Conservation (phyloP, 2,113 vertebrate species). For the Apistogramma diplotaenia region DNA sequence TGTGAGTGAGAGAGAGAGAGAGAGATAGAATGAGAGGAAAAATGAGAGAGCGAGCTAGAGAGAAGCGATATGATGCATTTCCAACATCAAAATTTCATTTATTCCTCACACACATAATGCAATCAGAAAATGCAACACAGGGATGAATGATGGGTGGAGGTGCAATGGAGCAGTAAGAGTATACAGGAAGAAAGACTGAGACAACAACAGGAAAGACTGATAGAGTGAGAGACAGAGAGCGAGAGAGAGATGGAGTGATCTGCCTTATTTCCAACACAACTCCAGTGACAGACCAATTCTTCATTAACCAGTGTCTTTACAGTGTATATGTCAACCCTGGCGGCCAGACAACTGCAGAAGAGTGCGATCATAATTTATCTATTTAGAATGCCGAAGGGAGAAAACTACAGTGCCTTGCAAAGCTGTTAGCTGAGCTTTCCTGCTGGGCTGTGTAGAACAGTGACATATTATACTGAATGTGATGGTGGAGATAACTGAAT, state of each 20-base stretch:
- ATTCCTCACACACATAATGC: conserved; percentile 47
- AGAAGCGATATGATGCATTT: conserved; percentile 53
- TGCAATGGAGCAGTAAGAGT: conserved; percentile 44
- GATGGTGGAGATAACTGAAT: conserved; percentile 39
- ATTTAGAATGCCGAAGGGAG: conserved; percentile 56
- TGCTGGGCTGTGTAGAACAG: conserved; percentile 35
- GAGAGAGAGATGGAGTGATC: conserved; percentile 53
- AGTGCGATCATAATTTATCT: conserved; percentile 70
- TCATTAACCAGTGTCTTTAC: conserved; percentile 70
- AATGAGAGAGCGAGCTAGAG: not conserved
- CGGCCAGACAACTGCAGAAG: conserved; percentile 61
- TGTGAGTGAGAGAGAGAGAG: conserved; percentile 8
- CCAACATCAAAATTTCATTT: conserved; percentile 59
- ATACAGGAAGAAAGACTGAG: conserved; percentile 30
- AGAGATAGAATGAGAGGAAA: not conserved
- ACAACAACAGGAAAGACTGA: conserved; percentile 36
- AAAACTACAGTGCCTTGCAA: conserved; percentile 22
- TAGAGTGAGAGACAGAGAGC: conserved; percentile 25
- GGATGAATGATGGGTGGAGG: conserved; percentile 55
- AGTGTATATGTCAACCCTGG: conserved; percentile 65
- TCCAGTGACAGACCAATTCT: conserved; percentile 64
- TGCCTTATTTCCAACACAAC: conserved; percentile 56
- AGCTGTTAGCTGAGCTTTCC: conserved; percentile 47
- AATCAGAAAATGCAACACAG: conserved; percentile 38
- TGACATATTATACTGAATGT: conserved; percentile 50